These are phyloP conservation scores for Acleris literana DNA, from an alignment of 2,888 invertebrate genomes.

Conservation along the genomic window DNA sequence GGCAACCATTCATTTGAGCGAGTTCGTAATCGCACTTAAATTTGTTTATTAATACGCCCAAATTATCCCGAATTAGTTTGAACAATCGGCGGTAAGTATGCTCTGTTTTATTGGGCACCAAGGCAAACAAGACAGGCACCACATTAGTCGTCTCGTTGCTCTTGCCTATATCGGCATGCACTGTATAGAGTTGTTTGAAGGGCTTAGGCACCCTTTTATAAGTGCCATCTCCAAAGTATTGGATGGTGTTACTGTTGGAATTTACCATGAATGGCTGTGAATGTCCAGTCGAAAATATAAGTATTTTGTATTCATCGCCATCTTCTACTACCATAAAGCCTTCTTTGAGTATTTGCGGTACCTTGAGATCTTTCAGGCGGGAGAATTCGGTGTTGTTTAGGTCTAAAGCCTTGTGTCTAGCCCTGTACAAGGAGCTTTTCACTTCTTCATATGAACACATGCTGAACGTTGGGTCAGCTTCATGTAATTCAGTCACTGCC, in stretches of 20 bases:
- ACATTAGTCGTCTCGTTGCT: constrained; percentile 4
- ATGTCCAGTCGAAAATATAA: background rate
- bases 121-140: constrained; percentile 10
- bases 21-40: constrained; percentile 13
- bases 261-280: background rate
- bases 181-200: too few relatives aligned
- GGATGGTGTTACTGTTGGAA: constrained; percentile 5
- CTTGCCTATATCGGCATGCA: background rate
- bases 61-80: constrained; percentile 9
- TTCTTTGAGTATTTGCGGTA: constrained; percentile 6
- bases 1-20: constrained; percentile 7
- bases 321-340: too few relatives aligned
- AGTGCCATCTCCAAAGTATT: constrained; percentile 5
- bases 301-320: too few relatives aligned
- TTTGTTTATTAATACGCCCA: constrained; percentile 4
- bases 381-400: constrained; percentile 9
- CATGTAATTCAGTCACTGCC: too few relatives aligned
- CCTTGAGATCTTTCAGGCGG: constrained; percentile 4
- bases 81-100: constrained; percentile 7
- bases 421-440: background rate
- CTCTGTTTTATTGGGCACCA: constrained; percentile 3
- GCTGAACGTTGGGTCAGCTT: too few relatives aligned
- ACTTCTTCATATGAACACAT: too few relatives aligned
- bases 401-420: background rate
- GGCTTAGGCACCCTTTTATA: too few relatives aligned